Evolutionary conservation across 2,113 vertebrate species (phyloP).

Genomic region (Pteropus alecto): DNA sequence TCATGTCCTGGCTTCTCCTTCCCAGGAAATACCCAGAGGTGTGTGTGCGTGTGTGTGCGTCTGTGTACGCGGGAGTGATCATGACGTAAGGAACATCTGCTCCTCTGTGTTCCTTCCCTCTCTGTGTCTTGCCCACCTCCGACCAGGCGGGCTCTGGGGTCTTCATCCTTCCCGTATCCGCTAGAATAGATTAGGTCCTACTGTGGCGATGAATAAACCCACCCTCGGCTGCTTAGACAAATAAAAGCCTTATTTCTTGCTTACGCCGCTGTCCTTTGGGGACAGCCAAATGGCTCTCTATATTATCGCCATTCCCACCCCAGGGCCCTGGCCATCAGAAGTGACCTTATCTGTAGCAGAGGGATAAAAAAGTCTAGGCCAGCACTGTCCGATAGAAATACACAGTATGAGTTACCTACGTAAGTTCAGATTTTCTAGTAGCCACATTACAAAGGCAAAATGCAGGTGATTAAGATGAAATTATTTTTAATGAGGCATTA

Average conservation of each 20-base stretch:
- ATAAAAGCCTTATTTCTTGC: background rate
- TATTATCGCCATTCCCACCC: background rate
- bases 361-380: background rate
- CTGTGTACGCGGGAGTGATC: background rate
- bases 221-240: background rate
- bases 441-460: background rate
- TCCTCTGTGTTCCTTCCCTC: background rate
- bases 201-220: background rate
- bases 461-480: background rate
- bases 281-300: background rate
- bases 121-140: background rate
- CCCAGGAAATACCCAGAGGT: background rate
- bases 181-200: background rate
- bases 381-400: background rate
- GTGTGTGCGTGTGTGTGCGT: too few relatives aligned
- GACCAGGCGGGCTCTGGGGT: background rate
- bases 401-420: background rate
- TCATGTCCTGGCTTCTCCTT: background rate
- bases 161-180: background rate
- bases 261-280: background rate
- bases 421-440: background rate
- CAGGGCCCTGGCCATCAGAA: background rate
- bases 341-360: background rate
- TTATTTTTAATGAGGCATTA: constrained; percentile 9
- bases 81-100: too few relatives aligned